Evolutionary conservation across 2,797 vertebrate species (phyloP).

Genomic region (Sebastes matsubarae): DNA sequence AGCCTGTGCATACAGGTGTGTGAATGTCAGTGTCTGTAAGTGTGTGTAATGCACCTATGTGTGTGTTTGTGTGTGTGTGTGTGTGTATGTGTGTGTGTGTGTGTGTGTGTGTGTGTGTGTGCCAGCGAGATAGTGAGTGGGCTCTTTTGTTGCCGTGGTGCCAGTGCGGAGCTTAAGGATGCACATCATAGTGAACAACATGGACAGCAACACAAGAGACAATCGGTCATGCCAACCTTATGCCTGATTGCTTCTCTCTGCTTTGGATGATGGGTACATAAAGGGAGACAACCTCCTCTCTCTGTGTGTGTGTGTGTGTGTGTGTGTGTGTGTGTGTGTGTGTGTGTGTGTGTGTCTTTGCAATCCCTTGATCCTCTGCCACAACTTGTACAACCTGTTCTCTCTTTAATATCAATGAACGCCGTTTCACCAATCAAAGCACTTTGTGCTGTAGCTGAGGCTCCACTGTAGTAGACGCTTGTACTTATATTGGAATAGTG

Average conservation of each 20-base stretch:
- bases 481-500: conserved; percentile 15
- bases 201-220: conserved; percentile 66
- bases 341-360: neutral
- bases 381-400: conserved; percentile 31
- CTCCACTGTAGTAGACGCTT: neutral
- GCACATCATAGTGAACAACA: conserved; percentile 63
- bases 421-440: neutral
- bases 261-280: conserved; percentile 38
- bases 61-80: neutral
- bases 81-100: neutral
- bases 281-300: conserved; percentile 11
- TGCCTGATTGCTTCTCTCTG: conserved; percentile 52
- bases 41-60: neutral
- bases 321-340: neutral
- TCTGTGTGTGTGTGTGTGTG: neutral
- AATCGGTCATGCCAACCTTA: conserved; percentile 63
- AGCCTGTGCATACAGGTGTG: neutral
- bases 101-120: neutral
- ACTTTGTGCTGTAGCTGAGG: neutral
- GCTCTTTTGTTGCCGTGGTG: conserved; percentile 45
- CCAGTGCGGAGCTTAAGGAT: conserved; percentile 51
- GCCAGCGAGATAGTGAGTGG: conserved; percentile 15
- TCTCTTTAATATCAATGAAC: neutral
- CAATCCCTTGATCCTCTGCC: conserved; percentile 20
- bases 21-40: neutral